A percentile compares a stretch with the other conserved stretches of the same genome.
These are phyloP conservation scores for Emberiza fucata DNA, from an alignment of 2,113 vertebrate genomes.

Conservation along the genomic window DNA sequence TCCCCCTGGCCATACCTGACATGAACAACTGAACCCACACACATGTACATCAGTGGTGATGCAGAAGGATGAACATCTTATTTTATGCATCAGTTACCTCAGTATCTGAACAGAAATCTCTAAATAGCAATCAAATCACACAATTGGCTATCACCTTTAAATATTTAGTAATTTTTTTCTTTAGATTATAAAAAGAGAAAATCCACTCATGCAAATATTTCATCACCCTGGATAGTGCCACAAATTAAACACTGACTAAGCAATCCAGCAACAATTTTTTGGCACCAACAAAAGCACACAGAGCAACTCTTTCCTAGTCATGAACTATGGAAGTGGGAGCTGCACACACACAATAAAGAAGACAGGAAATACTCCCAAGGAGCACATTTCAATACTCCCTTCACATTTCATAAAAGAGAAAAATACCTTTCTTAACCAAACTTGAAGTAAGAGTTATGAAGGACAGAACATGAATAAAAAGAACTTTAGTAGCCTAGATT, in stretches of 20 bases:
- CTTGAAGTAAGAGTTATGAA: not conserved
- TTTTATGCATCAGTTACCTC: not conserved
- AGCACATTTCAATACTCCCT: not conserved
- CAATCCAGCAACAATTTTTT: not conserved
- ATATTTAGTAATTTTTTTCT: not conserved
- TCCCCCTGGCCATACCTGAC: not conserved
- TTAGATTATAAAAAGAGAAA: not conserved
- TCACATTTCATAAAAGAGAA: not conserved
- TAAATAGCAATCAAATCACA: not conserved
- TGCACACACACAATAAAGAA: not conserved
- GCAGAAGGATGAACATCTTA: accelerated
- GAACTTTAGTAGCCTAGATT: not conserved
- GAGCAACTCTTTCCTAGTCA: not conserved
- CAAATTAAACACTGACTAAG: not conserved
- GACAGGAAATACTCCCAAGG: not conserved
- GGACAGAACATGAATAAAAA: not conserved
- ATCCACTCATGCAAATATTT: not conserved
- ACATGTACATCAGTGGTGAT: accelerated
- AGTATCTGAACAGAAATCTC: not conserved
- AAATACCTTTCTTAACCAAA: not conserved
- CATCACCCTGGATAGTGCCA: not conserved
- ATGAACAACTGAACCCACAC: not conserved
- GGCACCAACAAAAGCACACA: not conserved
- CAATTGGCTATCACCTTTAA: not conserved
- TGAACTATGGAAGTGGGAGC: not conserved